A percentile compares a stretch with the other conserved stretches of the same genome.
These are phyloP conservation scores for Decapterus maruadsi DNA, from an alignment of 2,797 vertebrate species.

Conservation along the genomic window DNA sequence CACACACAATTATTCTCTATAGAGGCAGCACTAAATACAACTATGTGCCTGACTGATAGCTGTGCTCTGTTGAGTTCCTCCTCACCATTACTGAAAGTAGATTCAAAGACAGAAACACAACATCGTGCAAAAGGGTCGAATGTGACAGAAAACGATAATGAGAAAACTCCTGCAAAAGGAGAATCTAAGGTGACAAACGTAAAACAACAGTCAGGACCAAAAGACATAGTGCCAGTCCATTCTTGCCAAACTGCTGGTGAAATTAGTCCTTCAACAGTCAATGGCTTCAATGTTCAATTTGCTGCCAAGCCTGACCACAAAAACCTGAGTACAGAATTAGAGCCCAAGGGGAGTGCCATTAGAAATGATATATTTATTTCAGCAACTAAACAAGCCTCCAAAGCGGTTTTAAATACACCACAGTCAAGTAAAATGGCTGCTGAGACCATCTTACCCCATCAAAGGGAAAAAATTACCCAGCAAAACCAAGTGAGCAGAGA, in stretches of 20 bases:
- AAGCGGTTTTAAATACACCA: constrained; percentile 28
- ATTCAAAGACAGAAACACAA: constrained; percentile 45
- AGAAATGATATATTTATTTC: constrained; percentile 10
- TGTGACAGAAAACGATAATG: constrained; percentile 24
- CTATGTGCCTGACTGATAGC: constrained; percentile 47
- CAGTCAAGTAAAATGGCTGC: not conserved
- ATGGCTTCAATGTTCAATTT: constrained; percentile 6
- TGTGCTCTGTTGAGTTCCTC: constrained; percentile 49
- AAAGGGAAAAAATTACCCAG: constrained; percentile 32
- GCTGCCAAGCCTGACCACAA: constrained; percentile 22
- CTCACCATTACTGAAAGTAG: constrained; percentile 44
- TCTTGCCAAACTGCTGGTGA: constrained; percentile 17
- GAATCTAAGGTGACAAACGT: constrained; percentile 25
- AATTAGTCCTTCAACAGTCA: constrained; percentile 24
- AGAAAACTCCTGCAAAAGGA: constrained; percentile 26
- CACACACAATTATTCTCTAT: constrained; percentile 63
- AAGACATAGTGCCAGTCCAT: constrained; percentile 4
- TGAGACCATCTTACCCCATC: constrained; percentile 24
- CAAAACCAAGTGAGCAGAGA: constrained; percentile 14
- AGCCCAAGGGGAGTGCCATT: constrained; percentile 11
- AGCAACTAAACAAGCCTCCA: constrained; percentile 33
- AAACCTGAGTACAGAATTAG: constrained; percentile 14
- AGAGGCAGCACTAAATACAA: constrained; percentile 47
- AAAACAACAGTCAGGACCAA: constrained; percentile 31
- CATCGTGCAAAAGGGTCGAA: constrained; percentile 29